Percentiles rank a stretch among this genome's conserved stretches.
phyloP scores from a whole-genome alignment of 1,140 invertebrate species.

The Limonius californicus region DNA sequence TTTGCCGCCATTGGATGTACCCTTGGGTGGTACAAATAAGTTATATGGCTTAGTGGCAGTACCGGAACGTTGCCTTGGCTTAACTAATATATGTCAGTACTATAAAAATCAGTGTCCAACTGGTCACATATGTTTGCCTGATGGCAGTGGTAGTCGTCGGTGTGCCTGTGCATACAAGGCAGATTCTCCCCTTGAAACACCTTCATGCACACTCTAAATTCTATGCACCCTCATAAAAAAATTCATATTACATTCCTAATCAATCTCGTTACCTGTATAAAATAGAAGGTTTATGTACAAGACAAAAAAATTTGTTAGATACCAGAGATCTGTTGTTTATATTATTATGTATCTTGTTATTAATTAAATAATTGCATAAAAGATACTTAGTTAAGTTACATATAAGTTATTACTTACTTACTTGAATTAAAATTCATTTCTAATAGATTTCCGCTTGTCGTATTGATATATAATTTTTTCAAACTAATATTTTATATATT shows the following conservation, averaged over 20 bases:
- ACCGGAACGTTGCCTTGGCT: conserved; percentile 70
- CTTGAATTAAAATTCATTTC: too few species aligned
- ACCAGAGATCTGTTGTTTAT: too few species aligned
- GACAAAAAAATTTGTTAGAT: too few species aligned
- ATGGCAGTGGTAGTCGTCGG: conserved; percentile 63
- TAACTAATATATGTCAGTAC: conserved; percentile 73
- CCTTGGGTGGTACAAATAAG: conserved; percentile 77
- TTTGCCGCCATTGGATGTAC: conserved; percentile 59
- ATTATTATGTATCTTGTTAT: too few species aligned
- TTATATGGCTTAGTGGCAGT: conserved; percentile 85
- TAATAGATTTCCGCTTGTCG: too few species aligned
- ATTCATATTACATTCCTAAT: too few species aligned
- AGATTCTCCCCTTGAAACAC: conserved; percentile 18
- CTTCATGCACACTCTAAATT: neutral
- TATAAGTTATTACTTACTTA: too few species aligned
- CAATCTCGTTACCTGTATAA: too few species aligned
- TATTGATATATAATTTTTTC: too few species aligned
- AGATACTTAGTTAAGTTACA: neutral
- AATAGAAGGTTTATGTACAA: too few species aligned
- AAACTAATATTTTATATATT: too few species aligned
- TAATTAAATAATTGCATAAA: neutral
- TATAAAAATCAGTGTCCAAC: conserved; percentile 76
- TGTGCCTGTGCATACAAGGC: conserved; percentile 56
- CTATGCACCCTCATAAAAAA: too few species aligned
- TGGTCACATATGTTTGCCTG: conserved; percentile 77